phyloP scores from a whole-genome alignment of 1,140 invertebrate genomes.

The Lasioglossum baleicum region DNA sequence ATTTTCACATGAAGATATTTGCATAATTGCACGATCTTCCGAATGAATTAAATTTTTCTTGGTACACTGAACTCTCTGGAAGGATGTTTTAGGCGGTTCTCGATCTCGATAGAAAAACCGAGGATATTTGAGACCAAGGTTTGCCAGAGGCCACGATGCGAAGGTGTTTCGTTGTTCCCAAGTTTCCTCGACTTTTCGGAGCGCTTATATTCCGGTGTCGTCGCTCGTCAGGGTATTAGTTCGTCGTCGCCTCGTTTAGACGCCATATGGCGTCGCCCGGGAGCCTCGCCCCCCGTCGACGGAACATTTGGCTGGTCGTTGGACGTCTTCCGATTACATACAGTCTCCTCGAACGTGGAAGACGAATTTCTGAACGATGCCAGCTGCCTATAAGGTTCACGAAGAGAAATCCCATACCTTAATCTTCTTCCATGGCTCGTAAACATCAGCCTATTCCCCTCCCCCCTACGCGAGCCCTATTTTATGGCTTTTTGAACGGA shows the following conservation, averaged over 20 bases:
- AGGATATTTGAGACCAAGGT: too few relatives aligned
- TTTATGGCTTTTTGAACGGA: neutral
- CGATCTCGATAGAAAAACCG: too few relatives aligned
- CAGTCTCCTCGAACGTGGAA: constrained; percentile 17
- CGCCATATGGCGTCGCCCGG: constrained; percentile 11
- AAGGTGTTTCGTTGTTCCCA: neutral
- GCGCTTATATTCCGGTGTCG: constrained; percentile 2
- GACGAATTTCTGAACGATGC: constrained; percentile 5
- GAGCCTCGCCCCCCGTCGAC: too few relatives aligned
- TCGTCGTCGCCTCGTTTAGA: constrained; percentile 9
- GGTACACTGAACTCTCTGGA: too few relatives aligned
- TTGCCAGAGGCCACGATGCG: too few relatives aligned
- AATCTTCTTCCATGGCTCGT: constrained; percentile 39
- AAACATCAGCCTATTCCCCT: constrained; percentile 40
- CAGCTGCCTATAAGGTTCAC: constrained; percentile 27
- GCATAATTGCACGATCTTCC: too few relatives aligned
- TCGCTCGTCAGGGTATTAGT: constrained; percentile 1
- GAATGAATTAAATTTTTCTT: too few relatives aligned
- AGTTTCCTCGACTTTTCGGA: neutral
- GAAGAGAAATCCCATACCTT: constrained; percentile 42
- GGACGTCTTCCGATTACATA: constrained; percentile 36
- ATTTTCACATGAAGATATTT: too few relatives aligned
- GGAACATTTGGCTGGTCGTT: too few relatives aligned
- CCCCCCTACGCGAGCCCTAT: too few relatives aligned
- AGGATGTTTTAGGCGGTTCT: too few relatives aligned